A percentile compares a stretch with the other conserved stretches of the same genome.
These are phyloP conservation scores for Ericerus pela DNA, from an alignment of 1,140 invertebrate genomes.

Conservation along the genomic window DNA sequence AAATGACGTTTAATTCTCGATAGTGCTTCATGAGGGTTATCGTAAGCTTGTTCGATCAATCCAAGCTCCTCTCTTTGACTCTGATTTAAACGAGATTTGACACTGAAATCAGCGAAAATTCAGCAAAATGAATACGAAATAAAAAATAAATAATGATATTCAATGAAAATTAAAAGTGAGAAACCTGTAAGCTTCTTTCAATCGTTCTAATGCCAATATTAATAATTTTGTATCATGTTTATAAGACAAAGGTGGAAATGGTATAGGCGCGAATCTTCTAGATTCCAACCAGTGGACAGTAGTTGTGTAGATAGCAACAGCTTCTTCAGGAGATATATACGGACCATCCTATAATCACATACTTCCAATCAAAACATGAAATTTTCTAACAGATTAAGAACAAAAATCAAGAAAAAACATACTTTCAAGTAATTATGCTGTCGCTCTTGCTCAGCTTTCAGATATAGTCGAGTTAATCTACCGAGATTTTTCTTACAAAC, in stretches of 20 bases:
- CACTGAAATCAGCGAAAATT: slow-evolving; percentile 41
- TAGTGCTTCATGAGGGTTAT: slow-evolving; percentile 97
- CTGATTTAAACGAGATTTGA: slow-evolving; percentile 96
- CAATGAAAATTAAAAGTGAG: not conserved
- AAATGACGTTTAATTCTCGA: slow-evolving; percentile 99
- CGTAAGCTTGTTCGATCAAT: slow-evolving; percentile 98
- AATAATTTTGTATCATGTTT: slow-evolving; percentile 98
- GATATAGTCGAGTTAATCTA: slow-evolving; percentile 82
- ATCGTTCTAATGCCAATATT: slow-evolving; percentile 86
- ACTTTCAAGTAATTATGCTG: slow-evolving; percentile 97
- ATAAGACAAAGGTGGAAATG: slow-evolving; percentile 96
- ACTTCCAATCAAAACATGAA: not conserved
- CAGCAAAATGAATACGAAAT: not conserved
- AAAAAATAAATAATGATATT: not conserved
- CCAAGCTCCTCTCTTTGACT: slow-evolving; percentile 97
- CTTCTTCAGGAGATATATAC: slow-evolving; percentile 98
- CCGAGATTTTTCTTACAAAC: slow-evolving; percentile 99
- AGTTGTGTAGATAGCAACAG: slow-evolving; percentile 98
- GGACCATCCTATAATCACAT: slow-evolving; percentile 65
- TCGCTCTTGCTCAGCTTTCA: slow-evolving; percentile 97
- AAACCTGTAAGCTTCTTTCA: slow-evolving; percentile 90
- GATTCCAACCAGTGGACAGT: slow-evolving; percentile 99
- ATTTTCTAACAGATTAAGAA: not conserved
- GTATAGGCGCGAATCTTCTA: slow-evolving; percentile 93
- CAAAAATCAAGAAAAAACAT: slow-evolving; percentile 13